These are phyloP conservation scores for Drosophila koepferae DNA, from an alignment of 2,888 invertebrate species.

Conservation along the genomic window DNA sequence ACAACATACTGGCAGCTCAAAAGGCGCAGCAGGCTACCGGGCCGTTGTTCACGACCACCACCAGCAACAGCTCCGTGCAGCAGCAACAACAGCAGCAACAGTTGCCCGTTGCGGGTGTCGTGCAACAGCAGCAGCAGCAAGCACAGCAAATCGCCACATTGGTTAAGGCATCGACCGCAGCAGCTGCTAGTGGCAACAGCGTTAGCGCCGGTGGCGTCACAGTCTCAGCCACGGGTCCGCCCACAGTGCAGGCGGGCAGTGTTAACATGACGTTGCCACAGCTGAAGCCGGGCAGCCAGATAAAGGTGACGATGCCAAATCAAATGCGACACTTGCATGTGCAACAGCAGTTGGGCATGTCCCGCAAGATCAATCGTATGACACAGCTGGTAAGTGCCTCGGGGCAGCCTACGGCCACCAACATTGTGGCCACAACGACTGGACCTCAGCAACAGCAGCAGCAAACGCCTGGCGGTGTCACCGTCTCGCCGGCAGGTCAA, in stretches of 20 bases:
- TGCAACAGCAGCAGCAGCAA: constrained; percentile 85
- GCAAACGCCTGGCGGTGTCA: constrained; percentile 60
- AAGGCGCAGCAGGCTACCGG: constrained; percentile 84
- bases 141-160: constrained; percentile 84
- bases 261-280: constrained; percentile 85
- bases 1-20: constrained; percentile 83
- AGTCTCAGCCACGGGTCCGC: constrained; percentile 78
- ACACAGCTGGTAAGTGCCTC: constrained; percentile 85
- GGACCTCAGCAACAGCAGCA: constrained; percentile 38
- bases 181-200: constrained; percentile 71
- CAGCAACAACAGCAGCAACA: constrained; percentile 83
- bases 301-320: constrained; percentile 87
- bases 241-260: constrained; percentile 71
- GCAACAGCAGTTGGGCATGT: constrained; percentile 86
- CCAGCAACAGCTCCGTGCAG: constrained; percentile 33
- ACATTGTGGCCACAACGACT: constrained; percentile 59
- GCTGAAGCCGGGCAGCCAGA: constrained; percentile 84
- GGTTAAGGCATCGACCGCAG: constrained; percentile 85
- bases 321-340: constrained; percentile 89
- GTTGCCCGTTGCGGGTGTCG: constrained; percentile 51
- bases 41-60: constrained; percentile 86
- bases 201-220: constrained; percentile 75
- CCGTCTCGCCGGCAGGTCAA: constrained; percentile 53
- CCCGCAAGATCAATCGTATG: constrained; percentile 88
- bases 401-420: constrained; percentile 71